Percentiles rank a stretch among this genome's conserved stretches.
Evolutionary conservation across 2,113 vertebrate genomes (phyloP).

Genomic region (Ctenodactylus gundi): DNA sequence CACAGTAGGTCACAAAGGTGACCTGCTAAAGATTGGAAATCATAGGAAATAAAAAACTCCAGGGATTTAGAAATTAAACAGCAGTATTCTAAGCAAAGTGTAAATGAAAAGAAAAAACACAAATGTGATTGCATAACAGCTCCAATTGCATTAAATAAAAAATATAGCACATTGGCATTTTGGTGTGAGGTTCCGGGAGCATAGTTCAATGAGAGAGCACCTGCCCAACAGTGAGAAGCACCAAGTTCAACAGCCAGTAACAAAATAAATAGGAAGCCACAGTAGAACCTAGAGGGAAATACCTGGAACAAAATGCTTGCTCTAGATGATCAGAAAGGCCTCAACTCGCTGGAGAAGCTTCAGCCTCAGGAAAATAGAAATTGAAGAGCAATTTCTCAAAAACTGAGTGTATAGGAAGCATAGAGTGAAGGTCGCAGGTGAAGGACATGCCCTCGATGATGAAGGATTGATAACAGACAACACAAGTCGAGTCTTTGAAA

Average conservation of each 20-base stretch:
- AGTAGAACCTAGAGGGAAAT: background rate
- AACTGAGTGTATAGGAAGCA: background rate
- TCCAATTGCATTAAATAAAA: background rate
- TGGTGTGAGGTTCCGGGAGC: background rate
- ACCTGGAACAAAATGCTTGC: background rate
- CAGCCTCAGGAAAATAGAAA: background rate
- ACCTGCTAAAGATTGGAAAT: background rate
- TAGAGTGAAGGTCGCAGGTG: background rate
- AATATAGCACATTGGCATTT: background rate
- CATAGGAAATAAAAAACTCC: background rate
- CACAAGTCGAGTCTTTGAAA: background rate
- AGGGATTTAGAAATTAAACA: background rate
- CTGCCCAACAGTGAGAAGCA: background rate
- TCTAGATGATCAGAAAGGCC: background rate
- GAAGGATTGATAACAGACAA: background rate
- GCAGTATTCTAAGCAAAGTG: background rate
- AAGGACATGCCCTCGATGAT: background rate
- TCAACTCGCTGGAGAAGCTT: background rate
- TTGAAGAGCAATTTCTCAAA: background rate
- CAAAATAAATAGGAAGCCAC: background rate
- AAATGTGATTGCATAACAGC: background rate
- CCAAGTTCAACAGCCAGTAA: background rate
- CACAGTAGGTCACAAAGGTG: too few species aligned
- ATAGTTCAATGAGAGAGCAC: background rate
- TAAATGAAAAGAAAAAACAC: background rate